Evolutionary conservation across 2,113 vertebrate genomes (phyloP).

Genomic region (Apus apus): DNA sequence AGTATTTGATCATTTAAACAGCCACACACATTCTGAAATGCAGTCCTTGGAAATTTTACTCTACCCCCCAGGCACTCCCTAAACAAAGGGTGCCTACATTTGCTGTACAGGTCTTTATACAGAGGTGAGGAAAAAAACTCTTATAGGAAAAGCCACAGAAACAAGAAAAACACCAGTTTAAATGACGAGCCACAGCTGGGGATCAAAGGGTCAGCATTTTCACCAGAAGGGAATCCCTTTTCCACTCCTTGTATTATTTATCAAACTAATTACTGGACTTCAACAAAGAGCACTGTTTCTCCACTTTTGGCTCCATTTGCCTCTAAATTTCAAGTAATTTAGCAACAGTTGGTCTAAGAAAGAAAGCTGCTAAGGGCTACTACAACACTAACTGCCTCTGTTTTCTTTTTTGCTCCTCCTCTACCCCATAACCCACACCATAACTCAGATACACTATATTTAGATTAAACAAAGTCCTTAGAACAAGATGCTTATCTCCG

Average conservation of each 20-base stretch:
- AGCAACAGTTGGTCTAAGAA: background rate
- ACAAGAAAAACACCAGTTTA: background rate
- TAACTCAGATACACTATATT: background rate
- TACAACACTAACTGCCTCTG: background rate
- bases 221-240: background rate
- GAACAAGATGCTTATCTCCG: background rate
- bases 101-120: background rate
- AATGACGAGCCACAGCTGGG: background rate
- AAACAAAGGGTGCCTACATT: background rate
- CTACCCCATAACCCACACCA: background rate
- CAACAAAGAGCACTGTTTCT: background rate
- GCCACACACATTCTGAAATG: background rate
- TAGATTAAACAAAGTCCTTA: conserved; percentile 8
- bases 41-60: background rate
- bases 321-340: background rate
- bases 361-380: background rate
- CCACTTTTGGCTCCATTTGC: background rate
- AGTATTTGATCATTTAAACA: background rate
- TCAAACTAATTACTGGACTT: background rate
- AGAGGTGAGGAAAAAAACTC: background rate
- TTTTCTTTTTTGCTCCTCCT: background rate
- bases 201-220: background rate
- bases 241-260: background rate
- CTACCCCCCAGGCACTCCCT: background rate
- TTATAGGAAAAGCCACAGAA: conserved; percentile 4